Conservation (phyloP, 2,797 vertebrate genomes). For the Sternotherus odoratus region DNA sequence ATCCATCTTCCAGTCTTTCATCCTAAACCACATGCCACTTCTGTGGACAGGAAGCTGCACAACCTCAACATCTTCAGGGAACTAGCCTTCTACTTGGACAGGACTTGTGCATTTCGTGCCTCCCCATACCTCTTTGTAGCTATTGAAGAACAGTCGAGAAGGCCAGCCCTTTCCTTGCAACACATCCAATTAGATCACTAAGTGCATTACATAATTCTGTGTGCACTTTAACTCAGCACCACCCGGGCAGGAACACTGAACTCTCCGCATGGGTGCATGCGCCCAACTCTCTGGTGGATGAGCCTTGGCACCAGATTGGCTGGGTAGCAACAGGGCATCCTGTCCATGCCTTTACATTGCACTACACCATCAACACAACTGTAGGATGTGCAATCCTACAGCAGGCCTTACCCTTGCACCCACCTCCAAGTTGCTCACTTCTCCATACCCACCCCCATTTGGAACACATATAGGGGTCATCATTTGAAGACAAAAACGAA, state of each 20-base stretch:
- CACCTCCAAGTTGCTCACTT: not conserved
- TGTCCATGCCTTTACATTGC: not conserved
- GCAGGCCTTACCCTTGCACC: not conserved
- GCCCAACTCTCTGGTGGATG: not conserved
- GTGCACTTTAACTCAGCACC: too few species aligned
- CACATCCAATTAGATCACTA: not conserved
- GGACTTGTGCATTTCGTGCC: not conserved
- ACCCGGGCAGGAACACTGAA: not conserved
- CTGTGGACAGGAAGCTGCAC: not conserved
- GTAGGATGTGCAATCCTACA: not conserved
- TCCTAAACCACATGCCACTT: not conserved
- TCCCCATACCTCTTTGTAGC: not conserved
- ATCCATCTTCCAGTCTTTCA: not conserved
- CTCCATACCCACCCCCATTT: not conserved
- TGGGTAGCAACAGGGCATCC: not conserved
- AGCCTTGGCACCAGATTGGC: not conserved
- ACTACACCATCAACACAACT: not conserved
- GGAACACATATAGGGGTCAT: not conserved
- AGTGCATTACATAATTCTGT: too few species aligned
- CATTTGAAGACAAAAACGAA: not conserved
- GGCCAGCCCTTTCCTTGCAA: not conserved
- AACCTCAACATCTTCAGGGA: not conserved
- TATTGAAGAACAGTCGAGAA: not conserved
- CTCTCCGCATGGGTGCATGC: not conserved
- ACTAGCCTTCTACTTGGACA: not conserved